These are phyloP conservation scores for Lacanobia wlatinum DNA, from an alignment of 2,888 invertebrate species.

Conservation along the genomic window DNA sequence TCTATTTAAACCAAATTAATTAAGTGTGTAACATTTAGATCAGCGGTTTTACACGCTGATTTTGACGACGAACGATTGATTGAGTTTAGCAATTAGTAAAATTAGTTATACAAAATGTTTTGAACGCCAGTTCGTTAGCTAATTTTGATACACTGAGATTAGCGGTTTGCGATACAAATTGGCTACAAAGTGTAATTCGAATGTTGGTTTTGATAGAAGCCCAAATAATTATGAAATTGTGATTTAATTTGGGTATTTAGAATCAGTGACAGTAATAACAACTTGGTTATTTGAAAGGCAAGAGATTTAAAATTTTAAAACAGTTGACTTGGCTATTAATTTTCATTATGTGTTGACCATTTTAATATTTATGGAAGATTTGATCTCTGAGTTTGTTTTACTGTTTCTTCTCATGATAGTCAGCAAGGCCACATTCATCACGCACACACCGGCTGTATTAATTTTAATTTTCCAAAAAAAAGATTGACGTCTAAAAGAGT, in stretches of 20 bases:
- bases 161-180: neutral
- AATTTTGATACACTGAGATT: conserved; percentile 8
- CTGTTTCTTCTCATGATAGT: no score
- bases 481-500: no score
- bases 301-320: no score
- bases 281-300: no score
- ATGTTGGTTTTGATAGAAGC: neutral
- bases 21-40: neutral
- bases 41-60: neutral
- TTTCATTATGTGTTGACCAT: no score
- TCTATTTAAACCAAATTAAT: neutral
- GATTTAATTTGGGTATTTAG: neutral
- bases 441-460: no score
- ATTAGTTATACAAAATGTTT: conserved; percentile 14
- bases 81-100: neutral
- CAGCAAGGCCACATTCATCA: no score
- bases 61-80: neutral
- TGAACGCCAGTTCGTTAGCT: conserved; percentile 8
- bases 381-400: no score
- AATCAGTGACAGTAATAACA: no score
- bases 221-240: neutral
- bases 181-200: neutral
- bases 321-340: no score
- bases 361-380: no score
- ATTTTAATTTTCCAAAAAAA: no score